These are phyloP conservation scores for Poecilia gillii DNA, from an alignment of 2,797 vertebrate genomes.

Conservation along the genomic window DNA sequence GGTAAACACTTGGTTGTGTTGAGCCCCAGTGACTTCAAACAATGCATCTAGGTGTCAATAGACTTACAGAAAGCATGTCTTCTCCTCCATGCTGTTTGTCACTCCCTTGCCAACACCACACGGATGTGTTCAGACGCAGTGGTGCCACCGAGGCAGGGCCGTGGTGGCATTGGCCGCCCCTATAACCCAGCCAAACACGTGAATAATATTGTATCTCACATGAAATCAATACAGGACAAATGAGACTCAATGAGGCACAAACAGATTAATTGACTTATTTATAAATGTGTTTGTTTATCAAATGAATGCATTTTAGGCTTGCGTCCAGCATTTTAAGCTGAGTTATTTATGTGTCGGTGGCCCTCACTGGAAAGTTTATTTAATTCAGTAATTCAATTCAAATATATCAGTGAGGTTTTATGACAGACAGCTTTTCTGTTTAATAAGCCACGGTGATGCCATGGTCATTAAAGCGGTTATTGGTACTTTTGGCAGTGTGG, in stretches of 20 bases:
- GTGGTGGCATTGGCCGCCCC: not conserved
- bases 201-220: not conserved
- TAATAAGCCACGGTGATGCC: not conserved
- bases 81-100: not conserved
- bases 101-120: not conserved
- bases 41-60: constrained; percentile 61
- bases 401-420: not conserved
- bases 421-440: not conserved
- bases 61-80: constrained; percentile 42
- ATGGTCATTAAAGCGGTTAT: not conserved
- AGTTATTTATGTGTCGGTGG: not conserved
- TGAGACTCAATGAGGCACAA: not conserved
- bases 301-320: not conserved
- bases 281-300: not conserved
- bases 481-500: constrained; percentile 4
- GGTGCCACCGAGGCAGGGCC: not conserved
- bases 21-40: constrained; percentile 68
- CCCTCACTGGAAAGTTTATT: not conserved
- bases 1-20: constrained; percentile 65
- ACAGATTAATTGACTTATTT: not conserved
- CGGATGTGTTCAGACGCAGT: not conserved
- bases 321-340: not conserved
- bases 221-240: not conserved
- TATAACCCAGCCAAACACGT: not conserved
- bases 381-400: not conserved